Conservation (phyloP, 1,140 invertebrate species). For the Orussus abietinus region DNA sequence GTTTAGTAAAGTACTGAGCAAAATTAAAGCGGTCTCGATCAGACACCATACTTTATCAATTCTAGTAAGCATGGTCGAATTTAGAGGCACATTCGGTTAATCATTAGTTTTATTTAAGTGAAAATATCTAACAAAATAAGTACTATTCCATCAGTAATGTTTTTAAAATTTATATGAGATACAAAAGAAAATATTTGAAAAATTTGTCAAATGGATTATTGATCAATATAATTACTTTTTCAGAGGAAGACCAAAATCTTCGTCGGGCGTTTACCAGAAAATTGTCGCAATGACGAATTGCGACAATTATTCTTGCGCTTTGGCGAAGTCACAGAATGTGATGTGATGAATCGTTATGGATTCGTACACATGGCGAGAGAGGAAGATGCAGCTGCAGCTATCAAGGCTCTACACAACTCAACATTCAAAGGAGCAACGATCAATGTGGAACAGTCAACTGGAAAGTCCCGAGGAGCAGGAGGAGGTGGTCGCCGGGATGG, state of each 20-base stretch:
- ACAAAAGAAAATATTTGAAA: neutral
- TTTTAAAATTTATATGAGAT: conserved; percentile 8
- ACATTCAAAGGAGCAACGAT: conserved; percentile 51
- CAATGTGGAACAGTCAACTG: conserved; percentile 51
- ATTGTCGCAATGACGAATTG: conserved; percentile 50
- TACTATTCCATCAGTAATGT: conserved; percentile 8
- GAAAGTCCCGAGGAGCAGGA: conserved; percentile 45
- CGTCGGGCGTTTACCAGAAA: conserved; percentile 50
- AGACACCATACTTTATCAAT: conserved; percentile 44
- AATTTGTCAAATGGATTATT: neutral
- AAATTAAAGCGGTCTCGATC: conserved; percentile 40
- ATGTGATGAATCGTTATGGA: conserved; percentile 51
- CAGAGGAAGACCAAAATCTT: conserved; percentile 53
- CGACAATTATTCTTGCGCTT: conserved; percentile 47
- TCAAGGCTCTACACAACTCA: conserved; percentile 50
- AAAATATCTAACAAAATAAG: neutral
- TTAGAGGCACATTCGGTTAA: conserved; percentile 32
- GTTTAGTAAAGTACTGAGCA: conserved; percentile 27
- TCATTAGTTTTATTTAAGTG: conserved; percentile 1
- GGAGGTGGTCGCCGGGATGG: conserved; percentile 35
- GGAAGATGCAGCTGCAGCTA: conserved; percentile 48
- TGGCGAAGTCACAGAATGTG: conserved; percentile 50
- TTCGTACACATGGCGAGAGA: conserved; percentile 52
- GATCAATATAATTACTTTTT: conserved; percentile 13
- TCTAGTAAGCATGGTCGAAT: conserved; percentile 36